Evolutionary conservation across 2,797 vertebrate species (phyloP), one percentile per base, ranked within the genome.

Genomic region (Scomberomorus guttatus): DNA sequence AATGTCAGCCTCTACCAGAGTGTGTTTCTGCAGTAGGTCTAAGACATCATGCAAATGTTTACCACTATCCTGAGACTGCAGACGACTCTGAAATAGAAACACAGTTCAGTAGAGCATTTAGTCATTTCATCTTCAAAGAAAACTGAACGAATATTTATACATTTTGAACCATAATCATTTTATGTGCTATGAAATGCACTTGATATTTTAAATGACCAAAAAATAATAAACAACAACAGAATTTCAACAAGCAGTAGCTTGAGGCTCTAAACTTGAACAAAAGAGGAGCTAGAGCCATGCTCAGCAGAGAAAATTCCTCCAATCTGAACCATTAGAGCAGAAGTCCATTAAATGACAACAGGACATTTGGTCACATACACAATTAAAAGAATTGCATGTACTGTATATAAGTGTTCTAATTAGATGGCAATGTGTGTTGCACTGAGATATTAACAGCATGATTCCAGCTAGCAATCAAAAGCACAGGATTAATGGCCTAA

Each of bases 21-120:
- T 96, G 44, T 99, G 98, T 57, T 96, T 96, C 95, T 99, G 98
- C 51, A 98, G 95, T 11, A 99, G 93, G 73, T 98, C 97, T 67
- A 99, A 96, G 72, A 99, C 98, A 0, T 97, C 97, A 0, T 96
- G 96, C 82, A 99, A 94, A 89, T 99, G 98, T 93, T 97, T 98
- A 57, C 98, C 98, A 42, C 96, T 94, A 85, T 98, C 98, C 84
- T 96, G 97, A 27, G 97, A 97, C 93, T 96, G 97, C 72, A 98
- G 93, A 44, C 97, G 97, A 66, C 95, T 90, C 98, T 99, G 93
- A 79, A 90, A 80, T 6, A 75, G 6, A 70, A 71, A 51, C 24
- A 64, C 17, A 75, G 12, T 48, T 1, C 29, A 74, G 46, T 25
- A 27, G 4, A 73, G 79, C 57, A 67, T 64, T 50, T 64, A 1